Percentiles rank a stretch among this genome's conserved stretches.
phyloP scores from a whole-genome alignment of 2,797 vertebrate species.

The Pteropus rufus region DNA sequence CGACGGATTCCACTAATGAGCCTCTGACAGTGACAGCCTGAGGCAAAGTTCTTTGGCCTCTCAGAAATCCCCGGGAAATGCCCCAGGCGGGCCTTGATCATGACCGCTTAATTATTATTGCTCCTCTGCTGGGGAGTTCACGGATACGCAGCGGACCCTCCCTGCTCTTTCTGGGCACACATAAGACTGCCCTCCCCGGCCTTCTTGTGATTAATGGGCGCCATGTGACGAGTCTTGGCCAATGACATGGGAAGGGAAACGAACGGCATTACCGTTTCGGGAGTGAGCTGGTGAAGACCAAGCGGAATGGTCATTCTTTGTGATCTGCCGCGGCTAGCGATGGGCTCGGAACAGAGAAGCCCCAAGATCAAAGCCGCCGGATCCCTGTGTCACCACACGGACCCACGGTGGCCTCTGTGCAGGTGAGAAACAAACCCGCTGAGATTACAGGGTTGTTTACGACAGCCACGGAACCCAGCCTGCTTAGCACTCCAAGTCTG shows the following conservation, averaged over 20 bases:
- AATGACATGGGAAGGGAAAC: neutral
- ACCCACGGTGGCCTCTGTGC: accelerated
- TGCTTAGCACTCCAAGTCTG: neutral
- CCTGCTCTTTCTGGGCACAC: neutral
- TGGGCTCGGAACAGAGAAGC: neutral
- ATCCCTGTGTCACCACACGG: neutral
- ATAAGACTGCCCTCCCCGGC: neutral
- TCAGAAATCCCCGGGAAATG: slow-evolving; percentile 41
- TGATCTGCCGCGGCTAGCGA: neutral
- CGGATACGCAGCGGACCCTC: neutral
- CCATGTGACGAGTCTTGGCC: neutral
- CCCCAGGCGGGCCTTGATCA: neutral
- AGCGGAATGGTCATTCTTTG: neutral
- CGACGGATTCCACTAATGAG: slow-evolving; percentile 72
- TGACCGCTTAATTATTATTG: slow-evolving; percentile 16
- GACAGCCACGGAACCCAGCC: neutral
- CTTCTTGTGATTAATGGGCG: neutral
- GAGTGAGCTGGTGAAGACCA: neutral
- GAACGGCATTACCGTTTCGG: neutral
- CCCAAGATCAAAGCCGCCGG: neutral
- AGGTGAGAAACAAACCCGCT: neutral
- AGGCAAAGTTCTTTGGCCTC: slow-evolving; percentile 64
- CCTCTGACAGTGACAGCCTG: slow-evolving; percentile 37
- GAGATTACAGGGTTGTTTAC: accelerated
- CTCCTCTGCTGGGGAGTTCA: neutral